Base-by-base conservation (phyloP, 2,888 invertebrate species). In the Hydropsyche betteni region DNA sequence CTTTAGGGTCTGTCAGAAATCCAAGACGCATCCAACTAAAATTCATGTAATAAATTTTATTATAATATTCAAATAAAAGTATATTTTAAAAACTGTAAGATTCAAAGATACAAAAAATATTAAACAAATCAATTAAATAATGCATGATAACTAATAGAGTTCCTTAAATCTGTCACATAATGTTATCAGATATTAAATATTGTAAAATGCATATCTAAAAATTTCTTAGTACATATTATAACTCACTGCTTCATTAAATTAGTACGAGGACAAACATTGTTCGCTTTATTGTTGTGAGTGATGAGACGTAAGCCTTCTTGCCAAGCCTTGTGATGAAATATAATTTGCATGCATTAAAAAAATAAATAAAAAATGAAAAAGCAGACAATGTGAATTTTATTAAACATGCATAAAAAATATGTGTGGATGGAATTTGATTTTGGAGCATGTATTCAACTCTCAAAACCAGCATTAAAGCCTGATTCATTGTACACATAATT, bases 161-260 rank as follows among this genome's bases (percentile, higher is more conserved):
- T 24, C 24, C 24, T 24, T 24, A 24, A 24, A 24, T 51, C 12
- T 51, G 12, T 51, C 8, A 10, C 12, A 51, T 51, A 51, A 2
- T 10, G 44, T 44, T 44, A 44, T 44, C 3, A 44, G 7, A 44
- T 10, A n/a, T n/a, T n/a, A 44, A 8, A 6, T 10, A 1, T 44
- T 10, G 44, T 8, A 44, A 44, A 6, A 10, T 44, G 44, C 44
- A 80, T 75, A 68, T 75, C 64, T 78, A 77, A 53, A 55, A 76
- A 73, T 68, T 79, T 79, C 79, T 24, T 24, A 24, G 24, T 24
- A 24, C 24, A 80, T 80, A 78, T 76, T 55, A 69, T 52, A 80
- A 94, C 97, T 92, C 91, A 99, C 99, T 99, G 99, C 89, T 99
- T 99, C 93, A 95, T 96, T 79, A 99, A 90, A 86, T 94, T 96